These are phyloP conservation scores for Thamnophis sirtalis DNA, from an alignment of 2,113 vertebrate genomes.

Conservation along the genomic window DNA sequence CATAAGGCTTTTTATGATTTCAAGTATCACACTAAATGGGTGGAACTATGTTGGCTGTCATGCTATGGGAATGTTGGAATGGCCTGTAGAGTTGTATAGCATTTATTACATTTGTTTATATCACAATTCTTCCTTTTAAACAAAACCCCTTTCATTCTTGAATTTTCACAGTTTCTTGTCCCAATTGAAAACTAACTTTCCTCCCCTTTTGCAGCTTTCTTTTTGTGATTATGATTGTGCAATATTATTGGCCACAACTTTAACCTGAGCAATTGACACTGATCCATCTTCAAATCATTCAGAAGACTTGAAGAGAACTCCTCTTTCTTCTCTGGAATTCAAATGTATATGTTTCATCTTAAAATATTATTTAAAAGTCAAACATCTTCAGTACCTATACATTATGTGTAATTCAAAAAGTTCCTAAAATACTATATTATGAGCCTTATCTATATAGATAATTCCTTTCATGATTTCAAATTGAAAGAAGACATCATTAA, in stretches of 20 bases:
- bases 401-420: constrained; percentile 54
- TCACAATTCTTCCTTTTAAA: constrained; percentile 47
- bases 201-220: constrained; percentile 68
- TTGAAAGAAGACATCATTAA: constrained; percentile 74
- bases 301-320: constrained; percentile 67
- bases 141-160: constrained; percentile 52
- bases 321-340: constrained; percentile 69
- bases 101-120: constrained; percentile 32
- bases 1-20: neutral
- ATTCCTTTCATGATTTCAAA: constrained; percentile 63
- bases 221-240: constrained; percentile 66
- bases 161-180: constrained; percentile 59
- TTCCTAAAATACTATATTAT: constrained; percentile 72
- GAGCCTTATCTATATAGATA: constrained; percentile 70
- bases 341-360: constrained; percentile 70
- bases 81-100: neutral
- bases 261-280: constrained; percentile 71
- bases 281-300: constrained; percentile 54
- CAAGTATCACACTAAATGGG: neutral
- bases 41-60: neutral
- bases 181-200: constrained; percentile 71
- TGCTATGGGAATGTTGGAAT: neutral
- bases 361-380: constrained; percentile 71
- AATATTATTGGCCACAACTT: constrained; percentile 64
- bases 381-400: constrained; percentile 59